Evolutionary conservation across 2,797 vertebrate genomes (phyloP).

Genomic region (Cynodonichthys magdalenae): DNA sequence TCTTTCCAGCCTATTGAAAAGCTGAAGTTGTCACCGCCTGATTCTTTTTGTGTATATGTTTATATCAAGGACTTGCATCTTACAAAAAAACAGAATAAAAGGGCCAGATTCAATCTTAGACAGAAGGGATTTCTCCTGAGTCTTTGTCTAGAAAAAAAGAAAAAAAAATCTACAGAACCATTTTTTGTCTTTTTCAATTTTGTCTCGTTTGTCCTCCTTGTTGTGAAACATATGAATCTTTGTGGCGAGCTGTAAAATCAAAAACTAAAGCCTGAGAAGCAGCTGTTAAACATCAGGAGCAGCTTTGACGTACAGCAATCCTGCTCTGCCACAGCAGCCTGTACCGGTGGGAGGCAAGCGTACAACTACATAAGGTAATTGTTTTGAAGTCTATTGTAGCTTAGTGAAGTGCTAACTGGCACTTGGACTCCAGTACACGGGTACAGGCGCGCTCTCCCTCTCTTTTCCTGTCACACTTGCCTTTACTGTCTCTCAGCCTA

Average conservation of each 20-base stretch:
- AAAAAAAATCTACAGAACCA: slow-evolving; percentile 52
- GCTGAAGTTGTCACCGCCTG: slow-evolving; percentile 58
- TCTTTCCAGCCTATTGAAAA: slow-evolving; percentile 52
- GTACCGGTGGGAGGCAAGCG: slow-evolving; percentile 76
- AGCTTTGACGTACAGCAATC: slow-evolving; percentile 45
- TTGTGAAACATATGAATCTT: slow-evolving; percentile 48
- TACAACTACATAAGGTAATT: slow-evolving; percentile 74
- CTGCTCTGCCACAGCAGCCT: slow-evolving; percentile 46
- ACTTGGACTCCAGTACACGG: slow-evolving; percentile 59
- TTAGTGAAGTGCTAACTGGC: slow-evolving; percentile 66
- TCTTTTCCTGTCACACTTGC: slow-evolving; percentile 29
- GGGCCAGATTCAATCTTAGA: slow-evolving; percentile 47
- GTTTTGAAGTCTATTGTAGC: slow-evolving; percentile 74
- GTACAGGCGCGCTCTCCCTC: slow-evolving; percentile 43
- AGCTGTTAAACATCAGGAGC: slow-evolving; percentile 63
- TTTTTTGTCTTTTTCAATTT: slow-evolving; percentile 53
- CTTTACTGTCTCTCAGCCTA: slow-evolving; percentile 56
- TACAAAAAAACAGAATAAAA: slow-evolving; percentile 45
- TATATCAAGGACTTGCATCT: slow-evolving; percentile 51
- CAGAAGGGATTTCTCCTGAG: slow-evolving; percentile 38
- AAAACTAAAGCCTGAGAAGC: slow-evolving; percentile 60
- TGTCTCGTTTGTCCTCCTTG: slow-evolving; percentile 12
- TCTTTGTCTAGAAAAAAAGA: background rate
- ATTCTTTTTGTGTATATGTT: slow-evolving; percentile 57
- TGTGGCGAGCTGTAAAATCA: slow-evolving; percentile 44